A percentile compares a stretch with the other conserved stretches of the same genome.
phyloP scores from a whole-genome alignment of 2,888 invertebrate species.

The Rotaria macrura region DNA sequence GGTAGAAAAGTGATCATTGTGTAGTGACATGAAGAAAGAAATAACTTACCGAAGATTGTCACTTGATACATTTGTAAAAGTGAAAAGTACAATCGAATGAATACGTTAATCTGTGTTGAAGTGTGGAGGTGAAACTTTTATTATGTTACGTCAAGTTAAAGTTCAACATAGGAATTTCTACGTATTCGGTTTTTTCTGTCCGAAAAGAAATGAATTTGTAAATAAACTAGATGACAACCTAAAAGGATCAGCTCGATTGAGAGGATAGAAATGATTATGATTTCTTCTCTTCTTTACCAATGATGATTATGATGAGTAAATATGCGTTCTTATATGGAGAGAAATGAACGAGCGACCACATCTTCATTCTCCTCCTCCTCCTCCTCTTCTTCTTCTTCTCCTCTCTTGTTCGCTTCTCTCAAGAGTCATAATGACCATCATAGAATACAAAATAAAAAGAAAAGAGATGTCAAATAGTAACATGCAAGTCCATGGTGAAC shows the following conservation, averaged over 20 bases:
- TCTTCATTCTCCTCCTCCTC: neutral
- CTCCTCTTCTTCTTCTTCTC: neutral
- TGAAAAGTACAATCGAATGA: neutral
- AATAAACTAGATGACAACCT: neutral
- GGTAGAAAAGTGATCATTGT: too few species aligned
- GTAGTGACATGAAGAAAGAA: neutral
- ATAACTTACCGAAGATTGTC: neutral
- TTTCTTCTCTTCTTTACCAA: neutral
- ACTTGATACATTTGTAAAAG: neutral
- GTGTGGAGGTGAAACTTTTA: neutral
- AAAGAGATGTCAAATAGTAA: neutral
- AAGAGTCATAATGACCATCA: neutral
- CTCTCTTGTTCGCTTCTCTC: neutral
- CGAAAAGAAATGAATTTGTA: slow-evolving; percentile 1
- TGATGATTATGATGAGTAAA: neutral
- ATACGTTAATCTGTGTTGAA: neutral
- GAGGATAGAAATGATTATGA: slow-evolving; percentile 11
- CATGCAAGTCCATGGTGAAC: neutral
- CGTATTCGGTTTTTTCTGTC: neutral
- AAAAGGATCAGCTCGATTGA: neutral
- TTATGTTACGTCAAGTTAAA: slow-evolving; percentile 8
- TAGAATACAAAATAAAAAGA: neutral
- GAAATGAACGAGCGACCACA: neutral
- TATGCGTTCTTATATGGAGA: neutral
- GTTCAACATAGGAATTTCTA: neutral